Percentiles rank a stretch among this genome's conserved stretches.
These are phyloP conservation scores for Acanthurus lineatus DNA, from an alignment of 2,797 vertebrate species.

Conservation along the genomic window DNA sequence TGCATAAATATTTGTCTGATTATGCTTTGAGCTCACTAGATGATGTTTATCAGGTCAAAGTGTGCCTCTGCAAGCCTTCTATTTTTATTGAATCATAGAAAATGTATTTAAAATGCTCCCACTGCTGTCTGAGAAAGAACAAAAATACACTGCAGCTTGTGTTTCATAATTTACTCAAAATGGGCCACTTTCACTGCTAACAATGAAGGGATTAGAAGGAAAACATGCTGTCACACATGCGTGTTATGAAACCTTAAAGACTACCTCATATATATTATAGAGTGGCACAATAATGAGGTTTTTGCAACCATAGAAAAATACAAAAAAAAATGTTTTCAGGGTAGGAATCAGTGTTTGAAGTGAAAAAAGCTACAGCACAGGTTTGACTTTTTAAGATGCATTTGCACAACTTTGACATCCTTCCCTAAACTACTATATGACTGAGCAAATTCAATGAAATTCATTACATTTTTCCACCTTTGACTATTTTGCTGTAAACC, in stretches of 20 bases:
- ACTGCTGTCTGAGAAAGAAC: conserved; percentile 50
- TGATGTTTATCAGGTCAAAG: conserved; percentile 47
- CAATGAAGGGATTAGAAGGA: conserved; percentile 65
- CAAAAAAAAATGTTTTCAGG: conserved; percentile 24
- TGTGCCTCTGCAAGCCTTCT: conserved; percentile 30
- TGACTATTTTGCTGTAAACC: too few species aligned
- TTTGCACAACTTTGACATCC: background rate
- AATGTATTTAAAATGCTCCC: conserved; percentile 54
- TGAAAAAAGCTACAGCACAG: background rate
- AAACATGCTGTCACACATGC: conserved; percentile 47
- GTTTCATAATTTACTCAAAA: conserved; percentile 67
- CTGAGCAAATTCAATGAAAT: too few species aligned
- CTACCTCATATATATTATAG: conserved; percentile 7
- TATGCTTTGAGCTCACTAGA: conserved; percentile 34
- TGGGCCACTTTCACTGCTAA: conserved; percentile 53
- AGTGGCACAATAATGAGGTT: background rate
- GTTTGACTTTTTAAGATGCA: background rate
- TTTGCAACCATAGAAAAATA: background rate
- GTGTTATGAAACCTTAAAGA: conserved; percentile 56
- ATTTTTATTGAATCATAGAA: conserved; percentile 43
- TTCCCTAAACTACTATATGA: background rate
- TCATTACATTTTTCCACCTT: too few species aligned
- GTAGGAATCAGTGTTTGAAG: background rate
- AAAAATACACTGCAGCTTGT: conserved; percentile 61
- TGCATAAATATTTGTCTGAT: conserved; percentile 27